A percentile compares a stretch with the other conserved stretches of the same genome.
Conservation (phyloP, 1,140 invertebrate species). For the Pentalonia nigronervosa region DNA sequence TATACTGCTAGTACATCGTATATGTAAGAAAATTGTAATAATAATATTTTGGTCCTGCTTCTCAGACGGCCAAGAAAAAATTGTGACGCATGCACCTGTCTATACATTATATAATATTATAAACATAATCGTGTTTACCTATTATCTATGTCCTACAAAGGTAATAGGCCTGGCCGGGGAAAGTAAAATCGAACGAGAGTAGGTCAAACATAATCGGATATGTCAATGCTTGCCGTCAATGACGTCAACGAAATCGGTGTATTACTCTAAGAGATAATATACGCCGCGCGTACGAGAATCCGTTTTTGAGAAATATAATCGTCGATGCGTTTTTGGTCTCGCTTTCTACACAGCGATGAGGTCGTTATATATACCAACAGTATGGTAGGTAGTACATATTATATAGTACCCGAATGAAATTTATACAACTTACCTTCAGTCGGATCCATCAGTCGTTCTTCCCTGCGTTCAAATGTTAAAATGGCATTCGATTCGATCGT, state of each 20-base stretch:
- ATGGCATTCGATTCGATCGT: slow-evolving; percentile 92
- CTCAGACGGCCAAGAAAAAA: neutral
- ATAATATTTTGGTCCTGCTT: neutral
- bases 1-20: no score
- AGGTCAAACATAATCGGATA: slow-evolving; percentile 5
- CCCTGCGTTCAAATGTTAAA: slow-evolving; percentile 84
- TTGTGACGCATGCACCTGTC: neutral
- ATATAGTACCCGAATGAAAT: neutral
- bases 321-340: neutral
- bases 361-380: neutral
- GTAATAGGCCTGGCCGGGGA: neutral
- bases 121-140: neutral
- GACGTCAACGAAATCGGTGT: neutral
- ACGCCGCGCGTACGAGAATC: no score
- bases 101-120: neutral
- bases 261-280: neutral
- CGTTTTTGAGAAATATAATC: neutral
- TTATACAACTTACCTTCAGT: slow-evolving; percentile 68
- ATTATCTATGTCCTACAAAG: neutral
- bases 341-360: neutral
- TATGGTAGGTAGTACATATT: neutral
- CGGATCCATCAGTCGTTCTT: slow-evolving; percentile 73
- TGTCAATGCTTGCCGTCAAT: neutral
- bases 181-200: slow-evolving; percentile 12
- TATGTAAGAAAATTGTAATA: neutral